Conservation (phyloP, 2,797 vertebrate species). For the Rhadinocentrus ornatus region DNA sequence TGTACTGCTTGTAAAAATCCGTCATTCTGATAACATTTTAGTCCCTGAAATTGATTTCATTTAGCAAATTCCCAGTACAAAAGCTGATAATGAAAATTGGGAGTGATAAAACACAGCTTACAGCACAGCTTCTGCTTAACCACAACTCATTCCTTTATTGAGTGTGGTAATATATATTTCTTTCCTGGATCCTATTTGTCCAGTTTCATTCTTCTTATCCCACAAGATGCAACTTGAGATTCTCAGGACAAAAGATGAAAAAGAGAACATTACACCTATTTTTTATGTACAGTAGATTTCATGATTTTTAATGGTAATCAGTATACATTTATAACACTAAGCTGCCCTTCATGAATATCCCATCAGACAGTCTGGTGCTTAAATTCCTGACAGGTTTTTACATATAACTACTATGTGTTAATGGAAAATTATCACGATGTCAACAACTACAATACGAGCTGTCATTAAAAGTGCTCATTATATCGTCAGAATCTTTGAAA, state of each 20-base stretch:
- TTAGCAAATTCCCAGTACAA: conserved; percentile 26
- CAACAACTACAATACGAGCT: conserved; percentile 33
- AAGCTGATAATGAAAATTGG: conserved; percentile 60
- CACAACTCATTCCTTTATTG: conserved; percentile 49
- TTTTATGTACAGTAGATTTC: background rate
- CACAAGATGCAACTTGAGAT: conserved; percentile 4
- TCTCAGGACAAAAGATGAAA: background rate
- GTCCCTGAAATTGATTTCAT: background rate
- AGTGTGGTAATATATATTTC: conserved; percentile 57
- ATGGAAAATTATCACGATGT: conserved; percentile 22
- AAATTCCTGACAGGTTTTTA: conserved; percentile 43
- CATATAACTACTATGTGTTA: conserved; percentile 39
- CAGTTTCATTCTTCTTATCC: conserved; percentile 19
- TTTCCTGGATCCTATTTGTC: conserved; percentile 25
- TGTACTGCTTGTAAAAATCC: background rate
- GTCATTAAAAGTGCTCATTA: conserved; percentile 62
- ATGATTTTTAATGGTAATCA: background rate
- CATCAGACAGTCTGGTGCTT: conserved; percentile 21
- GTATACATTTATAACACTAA: conserved; percentile 8
- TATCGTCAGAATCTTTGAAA: conserved; percentile 54
- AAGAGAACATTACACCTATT: background rate
- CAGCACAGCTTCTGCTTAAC: conserved; percentile 60
- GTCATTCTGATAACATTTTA: background rate
- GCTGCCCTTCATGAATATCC: conserved; percentile 9
- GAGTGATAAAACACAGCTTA: conserved; percentile 56